Conservation (phyloP, 1,140 invertebrate genomes). For the Plutomurus gul region DNA sequence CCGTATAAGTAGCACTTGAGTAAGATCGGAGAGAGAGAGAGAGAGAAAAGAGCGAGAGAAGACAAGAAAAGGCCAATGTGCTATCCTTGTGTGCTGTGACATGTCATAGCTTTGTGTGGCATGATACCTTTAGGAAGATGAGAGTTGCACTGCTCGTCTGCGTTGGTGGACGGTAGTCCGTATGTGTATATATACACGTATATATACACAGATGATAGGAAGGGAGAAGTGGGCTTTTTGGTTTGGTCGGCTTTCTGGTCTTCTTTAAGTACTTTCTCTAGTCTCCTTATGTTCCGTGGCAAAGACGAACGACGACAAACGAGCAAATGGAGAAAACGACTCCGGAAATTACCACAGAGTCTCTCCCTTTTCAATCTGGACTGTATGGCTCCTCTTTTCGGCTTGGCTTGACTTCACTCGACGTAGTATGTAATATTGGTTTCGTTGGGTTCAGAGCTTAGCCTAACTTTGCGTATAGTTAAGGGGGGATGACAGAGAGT, state of each 20-base stretch:
- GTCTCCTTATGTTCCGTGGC: slow-evolving; percentile 21
- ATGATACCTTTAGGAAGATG: neutral
- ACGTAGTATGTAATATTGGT: neutral
- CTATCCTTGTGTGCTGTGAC: neutral
- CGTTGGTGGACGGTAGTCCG: neutral
- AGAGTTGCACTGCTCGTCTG: neutral
- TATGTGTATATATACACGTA: neutral
- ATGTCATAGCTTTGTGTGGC: too few relatives aligned
- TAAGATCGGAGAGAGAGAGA: neutral
- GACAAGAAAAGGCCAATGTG: neutral
- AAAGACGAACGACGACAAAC: slow-evolving; percentile 43
- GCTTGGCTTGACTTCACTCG: neutral
- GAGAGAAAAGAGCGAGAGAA: neutral
- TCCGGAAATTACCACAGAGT: slow-evolving; percentile 48
- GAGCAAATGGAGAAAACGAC: slow-evolving; percentile 48
- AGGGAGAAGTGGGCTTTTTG: neutral
- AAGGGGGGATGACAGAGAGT: neutral
- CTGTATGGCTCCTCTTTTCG: slow-evolving; percentile 1
- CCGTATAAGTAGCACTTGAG: slow-evolving; percentile 23
- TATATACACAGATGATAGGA: neutral
- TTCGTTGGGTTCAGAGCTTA: neutral
- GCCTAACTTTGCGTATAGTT: neutral
- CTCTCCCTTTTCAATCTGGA: slow-evolving; percentile 34
- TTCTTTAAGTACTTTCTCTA: slow-evolving; percentile 24
- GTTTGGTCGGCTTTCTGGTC: slow-evolving; percentile 22